Evolutionary conservation across 2,888 invertebrate genomes (phyloP).

Genomic region (Ligdia adustata): DNA sequence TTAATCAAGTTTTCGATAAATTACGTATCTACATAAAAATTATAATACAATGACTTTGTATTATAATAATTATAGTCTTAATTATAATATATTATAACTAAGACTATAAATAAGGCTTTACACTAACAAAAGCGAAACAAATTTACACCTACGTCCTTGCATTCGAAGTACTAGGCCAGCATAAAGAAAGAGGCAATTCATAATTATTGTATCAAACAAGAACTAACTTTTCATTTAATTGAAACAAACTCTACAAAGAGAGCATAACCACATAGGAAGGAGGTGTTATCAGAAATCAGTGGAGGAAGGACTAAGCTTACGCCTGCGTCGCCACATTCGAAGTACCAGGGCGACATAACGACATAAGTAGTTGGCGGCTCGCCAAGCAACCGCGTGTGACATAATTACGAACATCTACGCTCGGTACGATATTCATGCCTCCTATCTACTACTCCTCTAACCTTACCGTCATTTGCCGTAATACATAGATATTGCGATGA

Average conservation of each 20-base stretch:
- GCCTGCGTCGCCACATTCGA: constrained; percentile 3
- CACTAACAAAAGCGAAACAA: no score
- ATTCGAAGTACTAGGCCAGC: constrained; percentile 5
- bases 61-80: no score
- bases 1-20: no score
- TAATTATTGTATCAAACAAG: background rate
- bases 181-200: background rate
- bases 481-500: constrained; percentile 6
- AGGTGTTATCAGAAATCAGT: constrained; percentile 1
- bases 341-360: constrained; percentile 45
- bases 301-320: constrained; percentile 4
- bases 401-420: constrained; percentile 42
- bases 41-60: no score
- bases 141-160: constrained; percentile 1
- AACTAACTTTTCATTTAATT: no score
- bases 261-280: background rate
- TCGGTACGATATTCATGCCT: constrained; percentile 39
- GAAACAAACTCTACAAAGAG: no score
- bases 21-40: no score
- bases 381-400: constrained; percentile 38
- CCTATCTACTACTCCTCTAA: constrained; percentile 43
- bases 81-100: no score
- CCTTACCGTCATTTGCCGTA: constrained; percentile 31
- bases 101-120: no score
- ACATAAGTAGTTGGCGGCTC: constrained; percentile 39